Percentiles rank a stretch among this genome's conserved stretches.
These are phyloP conservation scores for Mya arenaria DNA, from an alignment of 1,140 invertebrate genomes.

Conservation along the genomic window DNA sequence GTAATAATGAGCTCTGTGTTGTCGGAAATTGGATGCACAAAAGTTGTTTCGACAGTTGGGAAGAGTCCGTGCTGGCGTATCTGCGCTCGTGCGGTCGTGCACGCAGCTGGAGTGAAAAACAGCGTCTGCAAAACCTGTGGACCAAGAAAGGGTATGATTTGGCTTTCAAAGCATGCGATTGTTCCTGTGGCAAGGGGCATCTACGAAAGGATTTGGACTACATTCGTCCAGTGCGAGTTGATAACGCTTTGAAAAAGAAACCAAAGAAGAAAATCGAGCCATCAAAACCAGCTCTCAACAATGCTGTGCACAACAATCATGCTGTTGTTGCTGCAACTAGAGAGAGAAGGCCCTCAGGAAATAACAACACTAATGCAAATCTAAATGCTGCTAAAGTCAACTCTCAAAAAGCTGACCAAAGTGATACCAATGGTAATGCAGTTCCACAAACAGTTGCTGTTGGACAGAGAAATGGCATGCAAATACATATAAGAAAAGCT, in stretches of 20 bases:
- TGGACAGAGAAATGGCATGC: background rate
- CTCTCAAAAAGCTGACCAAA: background rate
- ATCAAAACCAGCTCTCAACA: conserved; percentile 82
- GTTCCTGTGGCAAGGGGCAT: conserved; percentile 91
- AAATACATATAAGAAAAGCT: conserved; percentile 44
- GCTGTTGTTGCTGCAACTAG: conserved; percentile 53
- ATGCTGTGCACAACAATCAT: conserved; percentile 68
- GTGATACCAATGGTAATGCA: conserved; percentile 17
- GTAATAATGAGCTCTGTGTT: conserved; percentile 96
- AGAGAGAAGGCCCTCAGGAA: conserved; percentile 49
- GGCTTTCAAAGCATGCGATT: conserved; percentile 92
- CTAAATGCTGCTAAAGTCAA: conserved; percentile 8
- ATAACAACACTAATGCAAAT: conserved; percentile 70
- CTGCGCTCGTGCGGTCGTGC: conserved; percentile 94
- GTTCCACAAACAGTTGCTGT: too few relatives aligned
- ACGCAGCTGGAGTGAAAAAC: conserved; percentile 95
- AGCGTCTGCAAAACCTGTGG: conserved; percentile 97
- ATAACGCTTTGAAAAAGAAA: conserved; percentile 77
- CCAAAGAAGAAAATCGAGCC: conserved; percentile 83
- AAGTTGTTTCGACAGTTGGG: conserved; percentile 97
- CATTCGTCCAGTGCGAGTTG: conserved; percentile 83
- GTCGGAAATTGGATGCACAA: conserved; percentile 96
- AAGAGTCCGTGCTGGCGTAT: conserved; percentile 92
- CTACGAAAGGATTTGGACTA: conserved; percentile 97
- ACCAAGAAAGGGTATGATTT: conserved; percentile 98